Evolutionary conservation across 2,888 invertebrate genomes (phyloP), one percentile per base, ranked within the genome.

Genomic region (Timema podura): DNA sequence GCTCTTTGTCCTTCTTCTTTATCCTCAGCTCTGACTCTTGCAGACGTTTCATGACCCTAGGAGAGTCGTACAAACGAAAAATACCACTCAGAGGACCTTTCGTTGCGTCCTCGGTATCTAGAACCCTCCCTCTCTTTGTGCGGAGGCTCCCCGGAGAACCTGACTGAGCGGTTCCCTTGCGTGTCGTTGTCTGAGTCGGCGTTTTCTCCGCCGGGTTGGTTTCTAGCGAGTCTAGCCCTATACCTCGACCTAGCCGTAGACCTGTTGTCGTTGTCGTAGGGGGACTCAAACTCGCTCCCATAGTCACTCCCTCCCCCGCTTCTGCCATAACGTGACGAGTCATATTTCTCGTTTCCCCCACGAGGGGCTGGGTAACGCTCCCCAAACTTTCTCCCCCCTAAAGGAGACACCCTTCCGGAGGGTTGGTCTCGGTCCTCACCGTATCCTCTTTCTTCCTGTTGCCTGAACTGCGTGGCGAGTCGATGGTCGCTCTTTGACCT

Each of bases 401-500:
- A 81, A 48, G 91, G 85, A 0, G 90, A 89, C 10, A 79, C 77
- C 59, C 80, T 75, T 44, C 79, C 79, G 44, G 74, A 71, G 13
- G 73, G 73, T 68, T 90, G 90, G 76, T 91, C 90, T 70, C 87
- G 78, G 70, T 89, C 87, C 16, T 83, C 84, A 76, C 86, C 71
- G 8, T 70, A 88, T 65, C 87, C 86, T 48, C 86, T 80, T 78
- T 93, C 92, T 80, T 93, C 93, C 80, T 93, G 92, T 78, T 92
- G 91, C 49, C 95, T 88, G 82, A 93, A 95, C 79, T 95, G 95
- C 0, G 93, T 84, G 6, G 95, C 94, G 73, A 96, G 83, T 57
- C 96, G 88, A 81, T 96, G 96, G 79, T 96, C 96, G 80, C 95
- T 95, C 81, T 96, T 96, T 73, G 95, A 95, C 74, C 96, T 86